A percentile compares a stretch with the other conserved stretches of the same genome.
Evolutionary conservation across 2,888 invertebrate genomes (phyloP).

Genomic region (Eupithecia subfuscata): DNA sequence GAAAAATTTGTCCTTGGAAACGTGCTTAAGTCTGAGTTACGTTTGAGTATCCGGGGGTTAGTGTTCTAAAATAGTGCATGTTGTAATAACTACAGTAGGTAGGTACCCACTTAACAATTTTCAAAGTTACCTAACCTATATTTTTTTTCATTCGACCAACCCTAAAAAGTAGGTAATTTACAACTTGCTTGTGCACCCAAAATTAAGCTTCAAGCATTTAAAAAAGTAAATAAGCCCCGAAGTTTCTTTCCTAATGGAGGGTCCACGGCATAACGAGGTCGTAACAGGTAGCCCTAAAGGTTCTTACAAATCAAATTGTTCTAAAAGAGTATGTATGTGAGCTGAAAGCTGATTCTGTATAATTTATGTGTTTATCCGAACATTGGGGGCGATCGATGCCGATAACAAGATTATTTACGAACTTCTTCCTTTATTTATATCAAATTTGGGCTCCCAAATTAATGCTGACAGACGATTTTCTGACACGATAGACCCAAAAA

Average conservation of each 20-base stretch:
- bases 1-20: too few species aligned
- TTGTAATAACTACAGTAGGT: not conserved
- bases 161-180: slow-evolving; percentile 4
- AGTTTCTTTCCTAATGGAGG: slow-evolving; percentile 36
- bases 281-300: slow-evolving; percentile 40
- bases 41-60: too few species aligned
- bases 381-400: slow-evolving; percentile 39
- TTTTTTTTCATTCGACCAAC: not conserved
- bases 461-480: slow-evolving; percentile 17
- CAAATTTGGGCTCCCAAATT: slow-evolving; percentile 34
- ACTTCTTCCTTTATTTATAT: slow-evolving; percentile 42
- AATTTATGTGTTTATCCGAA: slow-evolving; percentile 46
- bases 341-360: slow-evolving; percentile 51
- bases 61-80: not conserved
- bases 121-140: not conserved
- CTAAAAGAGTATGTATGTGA: slow-evolving; percentile 49
- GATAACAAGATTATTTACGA: slow-evolving; percentile 43
- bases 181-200: slow-evolving; percentile 13
- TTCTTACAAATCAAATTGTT: slow-evolving; percentile 61
- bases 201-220: slow-evolving; percentile 23
- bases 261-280: slow-evolving; percentile 35
- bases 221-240: slow-evolving; percentile 33
- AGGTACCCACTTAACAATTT: not conserved
- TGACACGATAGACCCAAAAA: not conserved
- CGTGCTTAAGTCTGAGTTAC: too few species aligned